These are phyloP conservation scores for Tachysurus fulvidraco DNA, from an alignment of 2,113 vertebrate species.

Conservation along the genomic window DNA sequence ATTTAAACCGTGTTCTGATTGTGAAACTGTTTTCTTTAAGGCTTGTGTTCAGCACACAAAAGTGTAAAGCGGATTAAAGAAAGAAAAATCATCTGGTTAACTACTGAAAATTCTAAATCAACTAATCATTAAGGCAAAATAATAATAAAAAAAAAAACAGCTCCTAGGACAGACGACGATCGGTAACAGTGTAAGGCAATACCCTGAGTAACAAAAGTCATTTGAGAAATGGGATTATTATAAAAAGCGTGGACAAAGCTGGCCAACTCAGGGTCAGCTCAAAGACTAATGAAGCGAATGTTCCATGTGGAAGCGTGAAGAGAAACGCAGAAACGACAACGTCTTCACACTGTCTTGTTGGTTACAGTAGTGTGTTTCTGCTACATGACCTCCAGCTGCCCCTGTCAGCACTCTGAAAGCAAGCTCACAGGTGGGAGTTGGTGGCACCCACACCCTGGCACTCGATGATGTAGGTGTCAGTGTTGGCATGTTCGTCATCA, in stretches of 20 bases:
- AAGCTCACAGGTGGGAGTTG: slow-evolving; percentile 74
- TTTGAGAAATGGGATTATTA: slow-evolving; percentile 17
- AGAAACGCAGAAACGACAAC: neutral
- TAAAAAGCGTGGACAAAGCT: slow-evolving; percentile 22
- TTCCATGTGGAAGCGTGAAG: neutral
- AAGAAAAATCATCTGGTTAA: slow-evolving; percentile 15
- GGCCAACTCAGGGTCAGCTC: neutral
- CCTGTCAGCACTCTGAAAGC: neutral
- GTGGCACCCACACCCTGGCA: slow-evolving; percentile 86
- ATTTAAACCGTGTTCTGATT: neutral
- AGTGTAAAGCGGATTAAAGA: slow-evolving; percentile 24
- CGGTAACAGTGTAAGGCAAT: slow-evolving; percentile 62
- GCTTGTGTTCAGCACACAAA: slow-evolving; percentile 29
- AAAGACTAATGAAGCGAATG: slow-evolving; percentile 19
- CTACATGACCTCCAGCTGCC: slow-evolving; percentile 45
- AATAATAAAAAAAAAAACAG: neutral
- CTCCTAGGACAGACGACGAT: slow-evolving; percentile 26
- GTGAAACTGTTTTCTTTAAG: slow-evolving; percentile 39
- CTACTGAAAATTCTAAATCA: slow-evolving; percentile 32
- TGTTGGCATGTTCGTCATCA: slow-evolving; percentile 77
- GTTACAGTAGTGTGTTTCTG: slow-evolving; percentile 58
- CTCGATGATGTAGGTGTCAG: slow-evolving; percentile 84
- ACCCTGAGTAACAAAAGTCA: slow-evolving; percentile 62
- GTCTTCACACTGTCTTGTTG: slow-evolving; percentile 34
- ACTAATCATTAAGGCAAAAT: slow-evolving; percentile 21